phyloP scores from a whole-genome alignment of 1,140 invertebrate genomes.

The Aethina tumida region DNA sequence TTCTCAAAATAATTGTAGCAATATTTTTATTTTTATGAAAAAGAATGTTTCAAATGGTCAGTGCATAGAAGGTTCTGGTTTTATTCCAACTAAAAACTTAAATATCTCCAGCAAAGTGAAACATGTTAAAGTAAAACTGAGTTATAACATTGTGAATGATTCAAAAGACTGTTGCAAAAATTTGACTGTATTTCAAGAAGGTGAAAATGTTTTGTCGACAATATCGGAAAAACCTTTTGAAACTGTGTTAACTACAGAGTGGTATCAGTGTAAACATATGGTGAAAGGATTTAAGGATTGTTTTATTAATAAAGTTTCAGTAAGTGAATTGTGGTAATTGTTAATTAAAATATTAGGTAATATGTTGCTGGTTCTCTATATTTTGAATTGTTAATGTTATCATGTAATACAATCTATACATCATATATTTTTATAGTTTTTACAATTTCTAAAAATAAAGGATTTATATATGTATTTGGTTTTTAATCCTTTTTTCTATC shows the following conservation, averaged over 20 bases:
- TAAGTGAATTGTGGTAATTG: constrained; percentile 22
- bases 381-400: no score
- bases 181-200: constrained; percentile 19
- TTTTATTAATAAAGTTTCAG: constrained; percentile 24
- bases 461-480: no score
- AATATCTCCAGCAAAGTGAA: constrained; percentile 12
- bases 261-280: constrained; percentile 17
- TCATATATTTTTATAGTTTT: no score
- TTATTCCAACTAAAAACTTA: constrained; percentile 15
- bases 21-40: constrained; percentile 22
- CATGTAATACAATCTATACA: no score
- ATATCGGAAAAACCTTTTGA: neutral
- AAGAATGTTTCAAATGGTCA: constrained; percentile 2
- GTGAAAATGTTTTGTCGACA: neutral
- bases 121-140: constrained; percentile 17
- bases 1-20: constrained; percentile 16
- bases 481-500: no score
- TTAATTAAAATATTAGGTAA: no score
- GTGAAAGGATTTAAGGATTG: constrained; percentile 25
- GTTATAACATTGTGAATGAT: constrained; percentile 7
- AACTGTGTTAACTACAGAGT: constrained; percentile 11
- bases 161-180: constrained; percentile 18
- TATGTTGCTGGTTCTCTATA: no score
- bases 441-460: no score
- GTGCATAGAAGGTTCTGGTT: constrained; percentile 7